Percentiles rank a stretch among this genome's conserved stretches.
These are phyloP conservation scores for Tretioscincus oriximinensis DNA, from an alignment of 2,113 vertebrate species.

Conservation along the genomic window DNA sequence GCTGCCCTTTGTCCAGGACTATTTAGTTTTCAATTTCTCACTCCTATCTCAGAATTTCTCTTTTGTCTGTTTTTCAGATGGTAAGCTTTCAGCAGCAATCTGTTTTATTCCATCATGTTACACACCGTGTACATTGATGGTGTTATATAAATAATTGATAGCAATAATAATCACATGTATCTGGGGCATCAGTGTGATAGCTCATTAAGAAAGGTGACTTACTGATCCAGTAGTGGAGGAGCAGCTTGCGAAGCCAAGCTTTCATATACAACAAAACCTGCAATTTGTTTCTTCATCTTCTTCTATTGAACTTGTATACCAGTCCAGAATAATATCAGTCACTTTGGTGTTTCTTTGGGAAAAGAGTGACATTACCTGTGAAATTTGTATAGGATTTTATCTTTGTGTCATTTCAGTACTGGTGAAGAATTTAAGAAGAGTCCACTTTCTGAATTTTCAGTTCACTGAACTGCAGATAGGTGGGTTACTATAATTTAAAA, in stretches of 20 bases:
- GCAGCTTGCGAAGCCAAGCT: conserved; percentile 16
- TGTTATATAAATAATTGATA: conserved; percentile 31
- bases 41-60: neutral
- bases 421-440: conserved; percentile 44
- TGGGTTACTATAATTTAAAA: conserved; percentile 57
- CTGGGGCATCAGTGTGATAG: conserved; percentile 31
- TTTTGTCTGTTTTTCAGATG: conserved; percentile 19
- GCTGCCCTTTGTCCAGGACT: neutral
- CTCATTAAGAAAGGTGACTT: conserved; percentile 44
- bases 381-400: conserved; percentile 52
- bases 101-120: conserved; percentile 33
- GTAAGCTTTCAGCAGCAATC: conserved; percentile 25
- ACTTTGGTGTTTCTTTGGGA: conserved; percentile 47
- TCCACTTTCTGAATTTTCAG: conserved; percentile 52
- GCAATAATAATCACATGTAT: conserved; percentile 23
- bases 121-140: conserved; percentile 35
- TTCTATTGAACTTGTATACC: conserved; percentile 43
- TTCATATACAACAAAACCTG: conserved; percentile 17
- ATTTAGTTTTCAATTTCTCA: neutral
- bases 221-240: conserved; percentile 20
- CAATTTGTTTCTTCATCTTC: conserved; percentile 9
- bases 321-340: conserved; percentile 32
- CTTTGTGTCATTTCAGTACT: conserved; percentile 45
- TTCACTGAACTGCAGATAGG: conserved; percentile 56
- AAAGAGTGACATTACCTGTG: conserved; percentile 46